phyloP scores from a whole-genome alignment of 1,140 invertebrate species.

The Phortica variegata region DNA sequence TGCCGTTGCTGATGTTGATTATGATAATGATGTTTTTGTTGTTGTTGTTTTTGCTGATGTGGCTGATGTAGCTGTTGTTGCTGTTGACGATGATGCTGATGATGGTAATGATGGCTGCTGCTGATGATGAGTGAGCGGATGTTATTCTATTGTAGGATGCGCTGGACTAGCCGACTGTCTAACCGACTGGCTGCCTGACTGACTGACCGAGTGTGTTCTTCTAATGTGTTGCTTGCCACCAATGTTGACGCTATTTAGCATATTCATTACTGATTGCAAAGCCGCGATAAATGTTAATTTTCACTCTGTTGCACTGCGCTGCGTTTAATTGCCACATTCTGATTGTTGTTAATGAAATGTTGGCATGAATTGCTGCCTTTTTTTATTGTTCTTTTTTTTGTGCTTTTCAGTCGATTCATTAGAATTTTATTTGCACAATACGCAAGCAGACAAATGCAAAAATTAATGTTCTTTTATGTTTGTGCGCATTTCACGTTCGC shows the following conservation, averaged over 20 bases:
- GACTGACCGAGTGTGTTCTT: background rate
- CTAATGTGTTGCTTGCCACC: background rate
- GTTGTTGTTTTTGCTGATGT: slow-evolving; percentile 19
- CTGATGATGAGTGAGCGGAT: background rate
- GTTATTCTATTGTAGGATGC: background rate
- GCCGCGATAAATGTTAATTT: slow-evolving; percentile 37
- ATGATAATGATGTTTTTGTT: slow-evolving; percentile 5
- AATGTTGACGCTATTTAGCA: slow-evolving; percentile 27
- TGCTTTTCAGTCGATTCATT: slow-evolving; percentile 41
- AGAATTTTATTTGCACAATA: slow-evolving; percentile 52
- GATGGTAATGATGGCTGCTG: slow-evolving; percentile 13
- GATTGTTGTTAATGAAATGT: slow-evolving; percentile 8
- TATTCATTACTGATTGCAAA: slow-evolving; percentile 37
- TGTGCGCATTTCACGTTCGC: background rate
- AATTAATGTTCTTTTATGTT: background rate
- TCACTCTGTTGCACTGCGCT: slow-evolving; percentile 14
- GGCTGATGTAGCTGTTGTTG: slow-evolving; percentile 13
- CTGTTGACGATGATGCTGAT: slow-evolving; percentile 18
- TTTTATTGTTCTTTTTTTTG: slow-evolving; percentile 14
- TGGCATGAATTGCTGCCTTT: too few species aligned
- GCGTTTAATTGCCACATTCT: slow-evolving; percentile 41
- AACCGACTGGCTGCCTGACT: background rate
- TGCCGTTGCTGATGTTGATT: background rate
- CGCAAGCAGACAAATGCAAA: slow-evolving; percentile 28
- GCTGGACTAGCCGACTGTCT: background rate